Percentiles rank a stretch among this genome's conserved stretches.
These are phyloP conservation scores for Diabrotica virgifera DNA, from an alignment of 1,140 invertebrate genomes.

Conservation along the genomic window DNA sequence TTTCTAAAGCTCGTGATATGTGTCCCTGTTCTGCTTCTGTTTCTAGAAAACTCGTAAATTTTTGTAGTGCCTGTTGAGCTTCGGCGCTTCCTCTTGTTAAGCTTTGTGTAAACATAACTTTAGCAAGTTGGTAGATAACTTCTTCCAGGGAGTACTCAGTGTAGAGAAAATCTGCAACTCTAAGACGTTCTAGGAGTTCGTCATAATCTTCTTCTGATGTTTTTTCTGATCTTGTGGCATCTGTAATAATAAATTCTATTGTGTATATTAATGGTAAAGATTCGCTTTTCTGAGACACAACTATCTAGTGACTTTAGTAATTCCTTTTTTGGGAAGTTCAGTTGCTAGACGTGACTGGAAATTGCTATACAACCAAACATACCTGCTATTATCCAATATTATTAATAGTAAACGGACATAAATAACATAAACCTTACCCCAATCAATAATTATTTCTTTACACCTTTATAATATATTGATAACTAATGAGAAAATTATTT, in stretches of 20 bases:
- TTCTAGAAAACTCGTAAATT: conserved; percentile 68
- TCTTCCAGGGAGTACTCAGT: conserved; percentile 71
- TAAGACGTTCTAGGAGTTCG: conserved; percentile 58
- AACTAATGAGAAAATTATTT: no score
- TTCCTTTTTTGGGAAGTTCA: no score
- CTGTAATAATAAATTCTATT: not conserved
- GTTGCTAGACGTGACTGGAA: no score
- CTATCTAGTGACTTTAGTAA: no score
- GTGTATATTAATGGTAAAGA: no score
- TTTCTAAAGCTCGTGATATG: conserved; percentile 65
- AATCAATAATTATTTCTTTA: no score
- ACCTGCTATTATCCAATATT: no score
- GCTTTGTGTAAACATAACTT: conserved; percentile 72
- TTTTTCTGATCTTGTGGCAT: conserved; percentile 5
- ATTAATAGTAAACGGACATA: no score
- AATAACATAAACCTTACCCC: no score
- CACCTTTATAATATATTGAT: no score
- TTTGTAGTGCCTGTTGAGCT: conserved; percentile 64
- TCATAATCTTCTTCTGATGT: conserved; percentile 55
- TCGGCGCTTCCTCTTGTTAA: conserved; percentile 61
- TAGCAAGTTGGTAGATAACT: conserved; percentile 72
- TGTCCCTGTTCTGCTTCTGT: conserved; percentile 65
- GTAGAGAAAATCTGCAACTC: conserved; percentile 64
- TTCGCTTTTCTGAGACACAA: no score
- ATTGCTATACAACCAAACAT: no score